Base-by-base conservation (phyloP, 2,888 invertebrate genomes). In the Liopterus haemorrhoidalis region DNA sequence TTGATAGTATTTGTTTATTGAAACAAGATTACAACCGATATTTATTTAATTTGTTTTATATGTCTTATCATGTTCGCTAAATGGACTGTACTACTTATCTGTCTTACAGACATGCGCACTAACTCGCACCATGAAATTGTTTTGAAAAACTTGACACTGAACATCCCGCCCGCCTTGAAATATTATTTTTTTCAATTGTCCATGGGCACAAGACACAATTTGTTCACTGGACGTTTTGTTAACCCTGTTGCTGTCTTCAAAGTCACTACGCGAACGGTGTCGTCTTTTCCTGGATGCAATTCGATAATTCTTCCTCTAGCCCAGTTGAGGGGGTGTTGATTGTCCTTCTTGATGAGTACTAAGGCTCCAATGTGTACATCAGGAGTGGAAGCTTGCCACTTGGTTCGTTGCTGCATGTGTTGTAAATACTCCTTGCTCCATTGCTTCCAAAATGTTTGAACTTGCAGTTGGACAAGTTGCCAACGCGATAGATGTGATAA, bases 301-400 rank as follows among this genome's bases (percentile, higher is more conserved):
- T 28, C 12, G 6, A 5, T 28, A 11, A 28, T 28, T 28, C 12
- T 28, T 28, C 16, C 35, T 8, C 18, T 6, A 9, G 11, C 8
- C 35, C 35, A 35, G 20, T n/a, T n/a, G n/a, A n/a, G n/a, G 11
- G 19, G 35, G 3, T 19, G 20, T 5, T 16, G 20, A 20, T 35
- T 35, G 11, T 35, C 35, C 11, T 35, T 21, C 20, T 35, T 19
- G 3, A 19, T 12, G 12, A 35, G 20, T 12, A 35, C 35, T 4
- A 35, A 3, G 20, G 11, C 20, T 5, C 11, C 20, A 11, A 12
- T 18, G 11, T 20, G 9, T 3, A 11, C 5, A 4, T 15, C 11
- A 11, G 9, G n/a, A 20, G 18, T 19, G 3, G 5, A 16, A 8
- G 5, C 3, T 15, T 35, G 14, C 35, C 20, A 35, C 20, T 35